phyloP scores from a whole-genome alignment of 2,113 vertebrate genomes.

The Oreochromis tanganicae region DNA sequence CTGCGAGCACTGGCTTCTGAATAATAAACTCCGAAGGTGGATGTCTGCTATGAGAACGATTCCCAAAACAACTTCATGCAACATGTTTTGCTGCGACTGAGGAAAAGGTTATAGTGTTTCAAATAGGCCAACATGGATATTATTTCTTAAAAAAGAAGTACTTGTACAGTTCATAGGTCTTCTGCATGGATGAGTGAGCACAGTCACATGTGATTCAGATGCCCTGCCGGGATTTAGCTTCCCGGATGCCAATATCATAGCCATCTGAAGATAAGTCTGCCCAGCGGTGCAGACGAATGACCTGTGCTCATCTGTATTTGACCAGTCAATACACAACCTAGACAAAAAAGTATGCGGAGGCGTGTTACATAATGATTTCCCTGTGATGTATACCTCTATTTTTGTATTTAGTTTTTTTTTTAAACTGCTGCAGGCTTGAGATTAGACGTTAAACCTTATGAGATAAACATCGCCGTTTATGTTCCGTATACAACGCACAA shows the following conservation, averaged over 20 bases:
- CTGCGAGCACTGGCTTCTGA: neutral
- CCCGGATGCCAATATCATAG: neutral
- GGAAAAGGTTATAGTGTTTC: neutral
- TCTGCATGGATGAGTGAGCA: neutral
- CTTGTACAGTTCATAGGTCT: neutral
- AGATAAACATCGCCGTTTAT: neutral
- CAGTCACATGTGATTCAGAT: constrained; percentile 8
- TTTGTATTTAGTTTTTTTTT: neutral
- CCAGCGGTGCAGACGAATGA: constrained; percentile 45
- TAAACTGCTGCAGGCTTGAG: neutral
- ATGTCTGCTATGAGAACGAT: neutral
- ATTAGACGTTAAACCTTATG: neutral
- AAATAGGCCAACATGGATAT: neutral
- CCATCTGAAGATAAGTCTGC: constrained; percentile 1
- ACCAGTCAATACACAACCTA: constrained; percentile 25
- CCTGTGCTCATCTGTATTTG: constrained; percentile 8
- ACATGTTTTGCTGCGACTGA: neutral
- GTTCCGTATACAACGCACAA: neutral
- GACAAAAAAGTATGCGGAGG: neutral
- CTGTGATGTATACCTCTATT: neutral
- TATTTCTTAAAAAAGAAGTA: neutral
- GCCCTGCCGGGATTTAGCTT: neutral
- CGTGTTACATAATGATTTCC: neutral
- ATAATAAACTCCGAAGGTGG: neutral
- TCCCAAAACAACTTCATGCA: neutral